phyloP scores from a whole-genome alignment of 2,888 invertebrate species.

The Erebia epiphron region DNA sequence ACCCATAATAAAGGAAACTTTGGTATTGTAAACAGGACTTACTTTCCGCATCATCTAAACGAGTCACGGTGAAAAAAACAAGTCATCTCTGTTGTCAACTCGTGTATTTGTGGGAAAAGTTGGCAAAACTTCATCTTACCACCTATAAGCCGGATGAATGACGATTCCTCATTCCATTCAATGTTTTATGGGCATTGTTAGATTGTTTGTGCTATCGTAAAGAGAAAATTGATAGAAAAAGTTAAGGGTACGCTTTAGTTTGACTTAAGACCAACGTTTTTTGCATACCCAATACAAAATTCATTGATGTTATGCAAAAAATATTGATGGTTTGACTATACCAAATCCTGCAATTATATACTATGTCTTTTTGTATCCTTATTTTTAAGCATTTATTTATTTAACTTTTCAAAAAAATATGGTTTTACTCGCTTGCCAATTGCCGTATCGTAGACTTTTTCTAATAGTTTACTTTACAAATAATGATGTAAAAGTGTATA shows the following conservation, averaged over 20 bases:
- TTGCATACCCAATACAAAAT: too few relatives aligned
- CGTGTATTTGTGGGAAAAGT: constrained; percentile 57
- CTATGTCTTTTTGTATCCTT: too few relatives aligned
- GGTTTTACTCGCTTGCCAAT: too few relatives aligned
- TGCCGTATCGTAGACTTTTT: too few relatives aligned
- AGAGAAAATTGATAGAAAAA: constrained; percentile 7
- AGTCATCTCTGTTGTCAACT: constrained; percentile 61
- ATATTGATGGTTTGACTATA: background rate
- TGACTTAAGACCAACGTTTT: background rate
- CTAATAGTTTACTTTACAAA: too few relatives aligned
- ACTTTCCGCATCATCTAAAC: constrained; percentile 57
- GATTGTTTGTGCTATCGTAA: background rate
- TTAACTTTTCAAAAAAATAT: too few relatives aligned
- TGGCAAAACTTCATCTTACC: constrained; percentile 37
- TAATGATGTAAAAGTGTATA: background rate
- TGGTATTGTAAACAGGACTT: constrained; percentile 68
- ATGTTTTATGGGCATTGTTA: constrained; percentile 26
- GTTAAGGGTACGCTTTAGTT: constrained; percentile 1
- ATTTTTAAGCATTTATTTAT: too few relatives aligned
- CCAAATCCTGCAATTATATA: background rate
- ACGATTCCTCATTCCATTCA: constrained; percentile 24
- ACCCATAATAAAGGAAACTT: constrained; percentile 48
- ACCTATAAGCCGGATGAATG: constrained; percentile 29
- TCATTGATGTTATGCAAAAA: background rate
- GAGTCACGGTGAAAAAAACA: constrained; percentile 68